phyloP scores from a whole-genome alignment of 2,113 vertebrate species.

The Piaya cayana region DNA sequence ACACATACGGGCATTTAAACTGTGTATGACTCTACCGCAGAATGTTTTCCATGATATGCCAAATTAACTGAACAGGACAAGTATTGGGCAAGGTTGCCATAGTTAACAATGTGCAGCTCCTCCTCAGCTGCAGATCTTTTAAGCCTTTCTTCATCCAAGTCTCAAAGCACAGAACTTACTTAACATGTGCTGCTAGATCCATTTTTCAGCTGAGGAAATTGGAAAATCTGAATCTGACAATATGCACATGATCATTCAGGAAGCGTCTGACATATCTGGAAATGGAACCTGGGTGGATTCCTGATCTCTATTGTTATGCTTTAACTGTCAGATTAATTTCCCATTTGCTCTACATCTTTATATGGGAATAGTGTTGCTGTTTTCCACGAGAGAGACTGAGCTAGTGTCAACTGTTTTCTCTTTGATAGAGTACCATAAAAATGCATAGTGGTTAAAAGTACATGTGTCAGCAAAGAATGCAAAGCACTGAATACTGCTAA shows the following conservation, averaged over 20 bases:
- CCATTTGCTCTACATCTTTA: background rate
- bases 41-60: background rate
- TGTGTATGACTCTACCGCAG: background rate
- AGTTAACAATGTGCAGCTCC: background rate
- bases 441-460: background rate
- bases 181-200: background rate
- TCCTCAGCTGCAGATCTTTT: background rate
- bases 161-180: background rate
- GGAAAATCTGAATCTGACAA: background rate
- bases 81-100: background rate
- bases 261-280: background rate
- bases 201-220: background rate
- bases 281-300: background rate
- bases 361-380: background rate
- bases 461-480: background rate
- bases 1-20: background rate
- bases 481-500: background rate
- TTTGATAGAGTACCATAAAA: background rate
- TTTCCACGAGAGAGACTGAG: background rate
- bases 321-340: background rate
- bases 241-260: background rate
- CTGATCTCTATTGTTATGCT: background rate
- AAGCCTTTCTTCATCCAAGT: background rate
- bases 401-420: background rate
- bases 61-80: background rate